Evolutionary conservation across 2,888 invertebrate genomes (phyloP), one percentile per base, ranked within the genome.

Genomic region (Panzeria rudis): DNA sequence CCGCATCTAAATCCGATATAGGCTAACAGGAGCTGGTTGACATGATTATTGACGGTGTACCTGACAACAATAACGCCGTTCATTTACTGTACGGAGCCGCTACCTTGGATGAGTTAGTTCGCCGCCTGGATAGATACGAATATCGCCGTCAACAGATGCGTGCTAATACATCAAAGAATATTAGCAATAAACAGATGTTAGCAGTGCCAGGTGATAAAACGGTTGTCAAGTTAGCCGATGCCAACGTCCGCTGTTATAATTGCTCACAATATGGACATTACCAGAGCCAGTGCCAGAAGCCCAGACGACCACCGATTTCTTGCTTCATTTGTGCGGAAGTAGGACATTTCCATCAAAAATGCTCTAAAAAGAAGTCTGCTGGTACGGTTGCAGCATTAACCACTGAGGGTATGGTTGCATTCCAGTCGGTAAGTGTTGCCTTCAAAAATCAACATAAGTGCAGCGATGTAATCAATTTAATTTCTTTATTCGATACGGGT

Each of bases 241-340:
- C 64, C 15, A 25, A 35, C 25, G 29, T 66, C 35, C 68, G 69
- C 7, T 81, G 75, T 13, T 75, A 62, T 13, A 82, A 82, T 13
- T 64, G 71, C 17, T 75, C 75, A 3, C 50, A 73, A 25, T 81
- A 47, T 17, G 83, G 83, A 0, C 77, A 83, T 20, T 83, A 75
- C 2, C 83, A 79, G 56, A 69, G 79, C 23, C 52, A 38, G 15
- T 79, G 79, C 17, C 68, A 17, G 17, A 84, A 79, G 25, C 75
- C 79, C 8, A 59, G 9, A 32, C 78, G 83, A 4, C 75, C 79
- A 15, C 62, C 59, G 2, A 76, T 72, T 25, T 84, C 83, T 0
- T 79, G 83, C 38, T 83, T 83, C 25, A 47, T 71, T 0, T 84
- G 83, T 23, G 59, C 69, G 0, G 69, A 76, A 9, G 23, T 80